These are phyloP conservation scores for Hydropotes inermis DNA, from an alignment of 2,113 vertebrate genomes.

Conservation along the genomic window DNA sequence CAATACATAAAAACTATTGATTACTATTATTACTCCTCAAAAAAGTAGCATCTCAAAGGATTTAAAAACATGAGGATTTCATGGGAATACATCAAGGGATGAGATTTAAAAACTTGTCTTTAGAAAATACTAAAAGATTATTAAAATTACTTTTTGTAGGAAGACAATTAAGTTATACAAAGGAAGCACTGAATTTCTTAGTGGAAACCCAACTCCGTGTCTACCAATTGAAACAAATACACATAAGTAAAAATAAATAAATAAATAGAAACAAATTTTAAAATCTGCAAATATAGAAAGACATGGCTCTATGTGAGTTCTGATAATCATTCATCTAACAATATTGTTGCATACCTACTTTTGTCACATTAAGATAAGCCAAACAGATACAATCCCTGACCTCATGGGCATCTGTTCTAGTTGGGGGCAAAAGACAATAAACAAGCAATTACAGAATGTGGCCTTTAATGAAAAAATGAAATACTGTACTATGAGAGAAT, in stretches of 20 bases:
- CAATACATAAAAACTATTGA: not conserved
- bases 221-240: not conserved
- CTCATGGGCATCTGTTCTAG: not conserved
- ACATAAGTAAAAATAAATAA: conserved; percentile 26
- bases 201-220: not conserved
- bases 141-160: not conserved
- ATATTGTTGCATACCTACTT: not conserved
- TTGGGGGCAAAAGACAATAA: not conserved
- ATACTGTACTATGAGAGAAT: not conserved
- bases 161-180: not conserved
- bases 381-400: not conserved
- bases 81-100: not conserved
- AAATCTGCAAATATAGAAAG: not conserved
- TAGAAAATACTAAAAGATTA: not conserved
- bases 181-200: not conserved
- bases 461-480: not conserved
- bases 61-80: not conserved
- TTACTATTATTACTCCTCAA: not conserved
- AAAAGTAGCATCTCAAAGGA: not conserved
- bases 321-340: not conserved
- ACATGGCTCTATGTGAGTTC: too few relatives aligned
- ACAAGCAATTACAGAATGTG: not conserved
- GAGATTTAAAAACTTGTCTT: not conserved
- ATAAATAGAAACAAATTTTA: not conserved
- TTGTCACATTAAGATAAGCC: not conserved